Evolutionary conservation across 2,113 vertebrate genomes (phyloP).

Genomic region (Aspidoscelis tigris): DNA sequence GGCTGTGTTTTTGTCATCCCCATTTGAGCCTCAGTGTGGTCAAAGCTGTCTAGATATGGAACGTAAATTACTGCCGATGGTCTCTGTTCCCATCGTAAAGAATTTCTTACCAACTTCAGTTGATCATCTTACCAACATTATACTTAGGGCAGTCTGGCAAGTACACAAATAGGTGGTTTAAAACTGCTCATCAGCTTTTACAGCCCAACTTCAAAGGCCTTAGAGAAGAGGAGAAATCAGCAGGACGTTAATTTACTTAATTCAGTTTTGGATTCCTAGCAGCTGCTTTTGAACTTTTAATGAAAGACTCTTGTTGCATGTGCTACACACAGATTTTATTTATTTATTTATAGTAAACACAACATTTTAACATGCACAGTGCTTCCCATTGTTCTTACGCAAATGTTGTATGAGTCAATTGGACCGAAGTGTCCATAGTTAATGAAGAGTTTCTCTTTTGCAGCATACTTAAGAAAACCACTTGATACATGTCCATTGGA

Average conservation of each 20-base stretch:
- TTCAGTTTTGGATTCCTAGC: constrained; percentile 4
- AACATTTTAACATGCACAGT: background rate
- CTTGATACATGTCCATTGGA: background rate
- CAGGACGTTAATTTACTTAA: background rate
- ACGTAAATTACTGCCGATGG: background rate
- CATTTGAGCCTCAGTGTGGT: background rate
- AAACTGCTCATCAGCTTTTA: background rate
- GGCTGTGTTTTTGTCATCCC: background rate
- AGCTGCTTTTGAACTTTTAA: background rate
- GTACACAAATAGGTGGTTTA: constrained; percentile 12
- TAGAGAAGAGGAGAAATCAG: background rate
- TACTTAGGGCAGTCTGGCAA: background rate
- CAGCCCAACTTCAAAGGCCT: background rate
- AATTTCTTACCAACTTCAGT: background rate
- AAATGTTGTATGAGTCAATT: background rate
- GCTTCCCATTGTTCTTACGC: background rate
- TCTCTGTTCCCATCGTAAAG: rapidly evolving
- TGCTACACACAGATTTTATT: background rate
- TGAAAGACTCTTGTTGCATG: background rate
- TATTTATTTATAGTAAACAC: background rate
- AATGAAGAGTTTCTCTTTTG: background rate
- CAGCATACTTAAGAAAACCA: background rate
- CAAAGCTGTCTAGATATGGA: constrained; percentile 12
- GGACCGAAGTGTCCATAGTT: background rate
- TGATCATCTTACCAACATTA: constrained; percentile 19